These are phyloP conservation scores for Syngnathus acus DNA, from an alignment of 2,797 vertebrate genomes.

Conservation along the genomic window DNA sequence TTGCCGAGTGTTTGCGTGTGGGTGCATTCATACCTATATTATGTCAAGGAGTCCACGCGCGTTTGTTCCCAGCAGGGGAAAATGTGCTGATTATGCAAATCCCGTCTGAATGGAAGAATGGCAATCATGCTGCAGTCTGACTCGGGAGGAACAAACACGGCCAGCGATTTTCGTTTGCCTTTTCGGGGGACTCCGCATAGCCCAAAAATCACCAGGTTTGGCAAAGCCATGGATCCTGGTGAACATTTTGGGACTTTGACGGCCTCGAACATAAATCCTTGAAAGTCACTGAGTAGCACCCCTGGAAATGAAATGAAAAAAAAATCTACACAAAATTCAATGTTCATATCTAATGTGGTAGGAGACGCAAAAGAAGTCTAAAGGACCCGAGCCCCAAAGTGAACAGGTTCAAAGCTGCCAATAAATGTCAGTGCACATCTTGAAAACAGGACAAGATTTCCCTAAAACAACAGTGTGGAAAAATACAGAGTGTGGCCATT, in stretches of 20 bases:
- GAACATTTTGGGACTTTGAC: background rate
- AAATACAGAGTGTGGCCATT: no score
- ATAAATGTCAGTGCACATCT: no score
- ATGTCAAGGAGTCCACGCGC: constrained; percentile 8
- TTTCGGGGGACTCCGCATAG: background rate
- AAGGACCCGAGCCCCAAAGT: no score
- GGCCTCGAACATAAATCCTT: no score
- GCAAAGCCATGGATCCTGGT: background rate
- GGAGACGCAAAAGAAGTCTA: no score
- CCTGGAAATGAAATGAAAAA: no score
- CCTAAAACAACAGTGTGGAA: no score
- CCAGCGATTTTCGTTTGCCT: background rate
- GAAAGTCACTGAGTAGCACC: no score
- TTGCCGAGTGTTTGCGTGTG: constrained; percentile 24
- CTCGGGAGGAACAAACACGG: background rate
- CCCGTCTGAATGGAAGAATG: background rate
- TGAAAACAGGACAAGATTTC: no score
- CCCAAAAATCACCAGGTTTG: background rate
- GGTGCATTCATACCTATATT: constrained; percentile 27
- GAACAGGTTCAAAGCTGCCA: no score
- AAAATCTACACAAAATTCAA: no score
- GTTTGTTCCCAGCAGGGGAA: constrained; percentile 21
- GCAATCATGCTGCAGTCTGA: background rate
- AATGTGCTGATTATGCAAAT: constrained; percentile 2
- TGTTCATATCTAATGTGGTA: no score